A percentile compares a stretch with the other conserved stretches of the same genome.
Evolutionary conservation across 1,140 invertebrate species (phyloP).

Genomic region (Aphelinus atriplicis): DNA sequence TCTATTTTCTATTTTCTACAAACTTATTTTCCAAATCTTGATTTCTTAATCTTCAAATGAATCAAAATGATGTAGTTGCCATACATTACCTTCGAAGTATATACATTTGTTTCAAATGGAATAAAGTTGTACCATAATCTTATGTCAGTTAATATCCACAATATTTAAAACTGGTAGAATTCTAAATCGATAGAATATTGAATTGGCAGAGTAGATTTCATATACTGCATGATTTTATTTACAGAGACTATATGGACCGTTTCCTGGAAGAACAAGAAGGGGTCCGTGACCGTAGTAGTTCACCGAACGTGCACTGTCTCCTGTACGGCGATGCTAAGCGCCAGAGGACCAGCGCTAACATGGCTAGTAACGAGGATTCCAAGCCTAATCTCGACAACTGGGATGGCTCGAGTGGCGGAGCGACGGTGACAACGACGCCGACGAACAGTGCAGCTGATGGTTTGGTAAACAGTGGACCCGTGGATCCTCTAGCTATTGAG

Average conservation of each 20-base stretch:
- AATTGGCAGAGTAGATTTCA: too few relatives aligned
- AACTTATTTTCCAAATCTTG: not conserved
- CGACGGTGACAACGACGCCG: constrained; percentile 5
- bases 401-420: not conserved
- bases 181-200: too few relatives aligned
- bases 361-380: constrained; percentile 20
- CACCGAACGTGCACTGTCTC: constrained; percentile 72
- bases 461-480: constrained; percentile 32
- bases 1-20: not conserved
- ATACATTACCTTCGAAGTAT: too few relatives aligned
- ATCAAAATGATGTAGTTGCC: too few relatives aligned
- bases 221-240: not conserved
- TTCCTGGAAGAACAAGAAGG: constrained; percentile 78
- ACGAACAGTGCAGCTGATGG: not conserved
- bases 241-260: constrained; percentile 79
- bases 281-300: constrained; percentile 65
- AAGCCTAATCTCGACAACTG: not conserved
- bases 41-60: too few relatives aligned
- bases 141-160: too few relatives aligned
- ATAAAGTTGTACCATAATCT: too few relatives aligned
- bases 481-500: constrained; percentile 23
- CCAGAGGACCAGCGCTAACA: constrained; percentile 56
- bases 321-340: constrained; percentile 73
- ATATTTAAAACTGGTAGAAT: too few relatives aligned
- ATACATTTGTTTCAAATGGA: too few relatives aligned